Percentiles rank a stretch among this genome's conserved stretches.
These are phyloP conservation scores for Pipa parva DNA, from an alignment of 2,113 vertebrate genomes.

Conservation along the genomic window DNA sequence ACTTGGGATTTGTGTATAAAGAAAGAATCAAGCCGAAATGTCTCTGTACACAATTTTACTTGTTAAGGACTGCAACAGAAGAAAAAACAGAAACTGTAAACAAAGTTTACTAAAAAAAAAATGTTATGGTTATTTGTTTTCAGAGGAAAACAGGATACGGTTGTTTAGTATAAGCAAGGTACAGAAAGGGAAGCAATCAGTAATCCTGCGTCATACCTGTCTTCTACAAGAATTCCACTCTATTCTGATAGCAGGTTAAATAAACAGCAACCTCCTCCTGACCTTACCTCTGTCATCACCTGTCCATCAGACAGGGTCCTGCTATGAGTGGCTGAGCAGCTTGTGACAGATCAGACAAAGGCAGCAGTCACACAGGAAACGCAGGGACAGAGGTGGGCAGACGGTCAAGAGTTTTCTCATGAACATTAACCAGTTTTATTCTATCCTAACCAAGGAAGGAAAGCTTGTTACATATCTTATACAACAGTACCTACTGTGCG, in stretches of 20 bases:
- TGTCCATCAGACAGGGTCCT: conserved; percentile 31
- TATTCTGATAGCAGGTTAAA: conserved; percentile 14
- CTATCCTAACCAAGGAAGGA: neutral
- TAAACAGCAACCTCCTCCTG: conserved; percentile 28
- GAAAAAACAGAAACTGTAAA: neutral
- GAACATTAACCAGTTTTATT: conserved; percentile 12
- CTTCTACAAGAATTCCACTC: conserved; percentile 7
- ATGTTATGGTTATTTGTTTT: neutral
- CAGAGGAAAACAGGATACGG: neutral
- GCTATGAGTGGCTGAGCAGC: neutral
- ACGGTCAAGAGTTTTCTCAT: conserved; percentile 37
- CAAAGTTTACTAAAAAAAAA: neutral
- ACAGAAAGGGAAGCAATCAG: neutral
- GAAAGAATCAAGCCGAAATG: too few relatives aligned
- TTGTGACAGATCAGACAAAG: conserved; percentile 37
- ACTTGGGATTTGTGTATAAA: too few relatives aligned
- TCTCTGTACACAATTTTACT: too few relatives aligned
- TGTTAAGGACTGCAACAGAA: neutral
- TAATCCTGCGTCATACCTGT: neutral
- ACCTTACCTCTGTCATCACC: conserved; percentile 41
- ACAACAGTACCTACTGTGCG: too few relatives aligned
- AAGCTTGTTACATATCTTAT: too few relatives aligned
- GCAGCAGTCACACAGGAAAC: conserved; percentile 25
- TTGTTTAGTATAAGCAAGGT: neutral
- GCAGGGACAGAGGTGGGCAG: conserved; percentile 8